Conservation (phyloP, 2,888 invertebrate genomes). For the Lutraria lutraria region DNA sequence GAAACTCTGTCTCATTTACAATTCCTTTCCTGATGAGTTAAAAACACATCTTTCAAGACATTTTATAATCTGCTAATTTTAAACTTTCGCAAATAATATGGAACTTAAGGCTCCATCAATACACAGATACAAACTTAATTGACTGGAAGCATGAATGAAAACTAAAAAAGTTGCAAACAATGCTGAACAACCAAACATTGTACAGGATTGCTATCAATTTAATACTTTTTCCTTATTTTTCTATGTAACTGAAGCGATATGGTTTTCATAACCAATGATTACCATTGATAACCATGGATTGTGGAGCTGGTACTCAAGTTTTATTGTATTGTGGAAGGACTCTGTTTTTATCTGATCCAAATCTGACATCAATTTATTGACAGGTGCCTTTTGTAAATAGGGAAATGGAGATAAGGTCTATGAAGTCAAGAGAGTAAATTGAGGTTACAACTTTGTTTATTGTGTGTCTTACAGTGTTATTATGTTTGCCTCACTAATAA, state of each 20-base stretch:
- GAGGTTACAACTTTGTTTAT: constrained; percentile 11
- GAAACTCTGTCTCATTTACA: too few species aligned
- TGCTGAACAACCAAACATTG: constrained; percentile 4
- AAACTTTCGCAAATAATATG: too few species aligned
- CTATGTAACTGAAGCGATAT: constrained; percentile 26
- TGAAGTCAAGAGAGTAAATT: constrained; percentile 15
- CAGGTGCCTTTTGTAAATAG: constrained; percentile 38
- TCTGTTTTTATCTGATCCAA: constrained; percentile 35
- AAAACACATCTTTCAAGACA: too few species aligned
- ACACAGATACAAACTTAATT: too few species aligned
- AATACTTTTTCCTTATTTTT: constrained; percentile 2
- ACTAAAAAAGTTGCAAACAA: constrained; percentile 13
- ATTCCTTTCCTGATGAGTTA: too few species aligned
- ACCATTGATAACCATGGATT: constrained; percentile 17
- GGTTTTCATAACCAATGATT: constrained; percentile 8
- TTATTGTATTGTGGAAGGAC: constrained; percentile 29
- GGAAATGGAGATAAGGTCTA: constrained; percentile 15
- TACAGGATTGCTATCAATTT: constrained; percentile 1
- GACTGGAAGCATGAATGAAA: constrained; percentile 3
- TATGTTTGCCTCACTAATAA: neutral
- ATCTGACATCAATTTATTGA: constrained; percentile 35
- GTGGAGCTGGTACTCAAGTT: constrained; percentile 15
- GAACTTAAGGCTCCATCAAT: too few species aligned
- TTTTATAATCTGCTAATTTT: too few species aligned
- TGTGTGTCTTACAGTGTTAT: neutral